phyloP scores from a whole-genome alignment of 2,888 invertebrate genomes.

The Selenia dentaria region DNA sequence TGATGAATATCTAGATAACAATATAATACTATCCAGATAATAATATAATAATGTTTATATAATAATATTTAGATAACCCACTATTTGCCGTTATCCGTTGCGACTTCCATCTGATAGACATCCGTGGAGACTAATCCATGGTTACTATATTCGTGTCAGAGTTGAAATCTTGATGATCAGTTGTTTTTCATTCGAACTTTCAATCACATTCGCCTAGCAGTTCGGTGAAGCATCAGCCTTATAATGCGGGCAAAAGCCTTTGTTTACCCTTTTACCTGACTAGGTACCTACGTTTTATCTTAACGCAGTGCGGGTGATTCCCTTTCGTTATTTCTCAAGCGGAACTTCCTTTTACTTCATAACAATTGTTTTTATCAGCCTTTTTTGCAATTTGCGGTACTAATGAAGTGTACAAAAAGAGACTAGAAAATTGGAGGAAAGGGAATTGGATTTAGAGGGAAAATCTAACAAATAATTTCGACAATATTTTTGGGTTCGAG shows the following conservation, averaged over 20 bases:
- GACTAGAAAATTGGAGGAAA: constrained; percentile 3
- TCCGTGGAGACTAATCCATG: too few relatives aligned
- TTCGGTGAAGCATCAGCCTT: constrained; percentile 14
- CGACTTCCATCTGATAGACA: too few relatives aligned
- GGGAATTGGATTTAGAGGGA: constrained; percentile 3
- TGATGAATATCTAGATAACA: too few relatives aligned
- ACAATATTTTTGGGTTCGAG: not conserved
- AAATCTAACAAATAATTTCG: not conserved
- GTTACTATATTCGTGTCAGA: too few relatives aligned
- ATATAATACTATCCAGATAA: too few relatives aligned
- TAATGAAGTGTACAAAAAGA: constrained; percentile 13
- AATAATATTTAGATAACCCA: too few relatives aligned
- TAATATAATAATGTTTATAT: too few relatives aligned
- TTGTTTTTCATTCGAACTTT: too few relatives aligned
- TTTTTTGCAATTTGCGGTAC: constrained; percentile 16
- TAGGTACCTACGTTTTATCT: constrained; percentile 37
- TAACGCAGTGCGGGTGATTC: constrained; percentile 35
- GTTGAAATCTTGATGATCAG: too few relatives aligned
- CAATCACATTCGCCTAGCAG: constrained; percentile 2
- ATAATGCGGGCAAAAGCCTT: constrained; percentile 43
- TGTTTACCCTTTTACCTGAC: constrained; percentile 40
- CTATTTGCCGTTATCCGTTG: too few relatives aligned
- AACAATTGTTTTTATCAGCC: constrained; percentile 24
- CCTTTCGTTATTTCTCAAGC: constrained; percentile 30
- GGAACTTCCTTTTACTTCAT: constrained; percentile 25